These are phyloP conservation scores for Corythaeola cristata DNA, from an alignment of 2,113 vertebrate species.

Conservation along the genomic window DNA sequence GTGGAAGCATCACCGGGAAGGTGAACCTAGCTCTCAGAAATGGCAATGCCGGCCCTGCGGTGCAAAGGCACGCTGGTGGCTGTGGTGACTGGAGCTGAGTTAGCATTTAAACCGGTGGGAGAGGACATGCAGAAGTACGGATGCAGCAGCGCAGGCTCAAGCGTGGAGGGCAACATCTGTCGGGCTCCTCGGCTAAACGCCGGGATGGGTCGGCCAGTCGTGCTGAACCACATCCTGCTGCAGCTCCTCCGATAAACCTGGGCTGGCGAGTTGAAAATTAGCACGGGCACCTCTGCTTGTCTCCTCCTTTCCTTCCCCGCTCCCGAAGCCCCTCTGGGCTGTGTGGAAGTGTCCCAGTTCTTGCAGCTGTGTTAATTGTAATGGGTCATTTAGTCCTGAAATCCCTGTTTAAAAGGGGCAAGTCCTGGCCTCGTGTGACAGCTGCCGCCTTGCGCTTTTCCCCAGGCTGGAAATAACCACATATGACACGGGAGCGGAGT, in stretches of 20 bases:
- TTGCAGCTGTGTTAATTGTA: conserved; percentile 74
- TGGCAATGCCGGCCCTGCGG: accelerated
- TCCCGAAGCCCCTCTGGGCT: neutral
- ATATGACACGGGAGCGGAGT: conserved; percentile 58
- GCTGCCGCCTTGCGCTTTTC: conserved; percentile 68
- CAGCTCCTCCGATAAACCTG: conserved; percentile 17
- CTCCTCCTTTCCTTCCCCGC: conserved; percentile 20
- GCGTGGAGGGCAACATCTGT: neutral
- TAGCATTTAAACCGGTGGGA: neutral
- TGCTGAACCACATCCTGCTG: conserved; percentile 43
- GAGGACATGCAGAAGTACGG: neutral
- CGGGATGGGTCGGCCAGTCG: neutral
- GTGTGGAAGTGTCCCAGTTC: conserved; percentile 65
- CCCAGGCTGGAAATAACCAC: conserved; percentile 70
- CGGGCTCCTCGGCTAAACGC: neutral
- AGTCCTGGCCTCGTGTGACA: conserved; percentile 58
- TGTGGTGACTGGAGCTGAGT: neutral
- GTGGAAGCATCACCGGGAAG: neutral
- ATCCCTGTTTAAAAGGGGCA: conserved; percentile 59
- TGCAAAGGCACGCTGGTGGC: neutral
- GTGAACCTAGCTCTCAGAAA: neutral
- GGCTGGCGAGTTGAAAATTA: neutral
- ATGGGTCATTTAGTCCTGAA: conserved; percentile 72
- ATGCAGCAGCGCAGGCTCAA: neutral
- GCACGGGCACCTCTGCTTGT: neutral